phyloP scores from a whole-genome alignment of 1,140 invertebrate genomes.

The Scylla paramamosain region DNA sequence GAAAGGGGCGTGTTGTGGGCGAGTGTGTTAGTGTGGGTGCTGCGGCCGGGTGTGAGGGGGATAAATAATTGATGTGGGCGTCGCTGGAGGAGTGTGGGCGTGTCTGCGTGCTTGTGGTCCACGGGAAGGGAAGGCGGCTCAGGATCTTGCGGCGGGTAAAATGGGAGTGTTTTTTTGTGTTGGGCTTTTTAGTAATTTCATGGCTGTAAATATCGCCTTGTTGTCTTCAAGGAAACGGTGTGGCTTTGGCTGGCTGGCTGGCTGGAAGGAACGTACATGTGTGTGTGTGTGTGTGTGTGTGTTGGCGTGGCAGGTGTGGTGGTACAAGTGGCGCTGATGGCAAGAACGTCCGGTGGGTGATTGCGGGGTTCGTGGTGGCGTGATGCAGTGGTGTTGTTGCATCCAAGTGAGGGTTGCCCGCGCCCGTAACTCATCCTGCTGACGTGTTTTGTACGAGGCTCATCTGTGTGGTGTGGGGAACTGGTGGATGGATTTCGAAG shows the following conservation, averaged over 20 bases:
- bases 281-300: not conserved
- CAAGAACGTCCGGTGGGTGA: too few species aligned
- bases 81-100: not conserved
- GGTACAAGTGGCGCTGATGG: too few species aligned
- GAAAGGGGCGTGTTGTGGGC: not conserved
- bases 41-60: not conserved
- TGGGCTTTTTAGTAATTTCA: not conserved
- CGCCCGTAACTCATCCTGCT: too few species aligned
- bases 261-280: not conserved
- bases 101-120: constrained; percentile 18
- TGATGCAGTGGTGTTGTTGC: too few species aligned
- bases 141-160: not conserved
- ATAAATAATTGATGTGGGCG: not conserved
- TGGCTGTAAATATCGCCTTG: not conserved
- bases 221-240: not conserved
- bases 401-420: too few species aligned
- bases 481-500: too few species aligned
- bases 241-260: not conserved
- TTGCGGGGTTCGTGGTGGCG: too few species aligned
- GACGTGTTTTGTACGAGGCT: too few species aligned
- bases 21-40: not conserved
- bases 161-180: not conserved
- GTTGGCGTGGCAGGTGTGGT: too few species aligned
- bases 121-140: not conserved
- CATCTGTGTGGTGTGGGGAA: too few species aligned